Percentiles rank a stretch among this genome's conserved stretches.
Evolutionary conservation across 2,797 vertebrate genomes (phyloP).

Genomic region (Prunella strophiata): DNA sequence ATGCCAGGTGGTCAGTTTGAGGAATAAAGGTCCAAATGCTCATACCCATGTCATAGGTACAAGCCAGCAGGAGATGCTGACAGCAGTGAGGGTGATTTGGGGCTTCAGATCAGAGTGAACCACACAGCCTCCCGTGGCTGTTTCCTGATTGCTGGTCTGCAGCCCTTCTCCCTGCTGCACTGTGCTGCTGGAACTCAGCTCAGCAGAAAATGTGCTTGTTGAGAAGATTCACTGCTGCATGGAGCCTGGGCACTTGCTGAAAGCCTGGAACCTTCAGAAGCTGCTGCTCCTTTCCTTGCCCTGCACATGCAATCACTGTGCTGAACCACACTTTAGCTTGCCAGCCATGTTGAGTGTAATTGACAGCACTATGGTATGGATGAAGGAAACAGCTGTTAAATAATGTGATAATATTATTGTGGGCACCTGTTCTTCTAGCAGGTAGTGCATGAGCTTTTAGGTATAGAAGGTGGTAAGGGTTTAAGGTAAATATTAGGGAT

Average conservation of each 20-base stretch:
- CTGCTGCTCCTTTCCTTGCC: background rate
- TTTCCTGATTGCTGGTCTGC: background rate
- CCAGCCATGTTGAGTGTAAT: background rate
- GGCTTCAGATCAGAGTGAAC: background rate
- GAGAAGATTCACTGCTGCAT: background rate
- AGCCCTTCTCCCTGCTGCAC: background rate
- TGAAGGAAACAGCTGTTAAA: background rate
- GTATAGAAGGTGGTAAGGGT: background rate
- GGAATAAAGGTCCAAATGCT: background rate
- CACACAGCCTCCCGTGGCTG: rapidly evolving
- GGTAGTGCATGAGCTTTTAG: rapidly evolving
- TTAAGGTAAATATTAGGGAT: background rate
- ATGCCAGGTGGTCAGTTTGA: background rate
- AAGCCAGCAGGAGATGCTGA: background rate
- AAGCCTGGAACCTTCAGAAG: background rate
- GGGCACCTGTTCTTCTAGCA: background rate
- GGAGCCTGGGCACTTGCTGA: background rate
- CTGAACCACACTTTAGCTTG: background rate
- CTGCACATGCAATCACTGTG: rapidly evolving
- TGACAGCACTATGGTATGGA: background rate
- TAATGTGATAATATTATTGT: background rate
- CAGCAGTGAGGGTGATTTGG: background rate
- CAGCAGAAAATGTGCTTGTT: background rate
- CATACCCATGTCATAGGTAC: rapidly evolving
- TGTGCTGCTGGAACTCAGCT: background rate